These are phyloP conservation scores for Epizoanthus ramosus DNA, from an alignment of 92 coral and sea anemone genomes.

Conservation along the genomic window DNA sequence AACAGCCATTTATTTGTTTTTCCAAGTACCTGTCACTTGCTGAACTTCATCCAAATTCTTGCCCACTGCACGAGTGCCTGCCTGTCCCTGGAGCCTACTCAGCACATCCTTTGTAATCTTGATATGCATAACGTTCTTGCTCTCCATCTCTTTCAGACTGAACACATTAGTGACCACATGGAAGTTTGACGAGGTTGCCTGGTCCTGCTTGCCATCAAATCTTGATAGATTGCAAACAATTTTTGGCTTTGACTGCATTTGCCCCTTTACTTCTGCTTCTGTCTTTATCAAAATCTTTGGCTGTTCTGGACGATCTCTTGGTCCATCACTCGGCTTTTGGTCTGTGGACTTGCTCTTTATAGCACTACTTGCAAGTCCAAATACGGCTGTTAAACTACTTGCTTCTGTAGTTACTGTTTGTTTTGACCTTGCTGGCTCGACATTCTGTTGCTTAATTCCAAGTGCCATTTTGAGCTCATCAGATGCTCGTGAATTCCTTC, in stretches of 20 bases:
- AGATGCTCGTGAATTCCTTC: constrained; percentile 35
- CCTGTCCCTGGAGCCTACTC: constrained; percentile 34
- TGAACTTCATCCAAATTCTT: constrained; percentile 23
- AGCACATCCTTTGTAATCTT: constrained; percentile 68
- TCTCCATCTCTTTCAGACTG: constrained; percentile 68
- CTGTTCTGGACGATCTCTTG: constrained; percentile 5
- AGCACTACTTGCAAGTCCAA: background rate
- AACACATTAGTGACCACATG: constrained; percentile 59
- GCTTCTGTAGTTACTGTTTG: background rate
- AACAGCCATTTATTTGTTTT: no score
- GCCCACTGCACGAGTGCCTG: constrained; percentile 16
- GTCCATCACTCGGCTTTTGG: background rate
- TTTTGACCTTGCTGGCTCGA: background rate
- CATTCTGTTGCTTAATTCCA: constrained; percentile 9
- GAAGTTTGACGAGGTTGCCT: constrained; percentile 45
- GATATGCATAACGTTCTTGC: constrained; percentile 80
- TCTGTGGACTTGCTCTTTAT: background rate
- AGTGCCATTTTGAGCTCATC: constrained; percentile 49
- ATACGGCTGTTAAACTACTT: no score
- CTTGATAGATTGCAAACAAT: constrained; percentile 79
- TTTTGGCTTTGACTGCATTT: constrained; percentile 48
- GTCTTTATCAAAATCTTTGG: constrained; percentile 25
- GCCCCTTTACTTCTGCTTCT: constrained; percentile 20
- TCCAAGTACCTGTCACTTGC: background rate
- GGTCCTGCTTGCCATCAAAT: constrained; percentile 44